Evolutionary conservation across 2,113 vertebrate genomes (phyloP), one percentile per base, ranked within the genome.

Genomic region (Dermatemys mawii): DNA sequence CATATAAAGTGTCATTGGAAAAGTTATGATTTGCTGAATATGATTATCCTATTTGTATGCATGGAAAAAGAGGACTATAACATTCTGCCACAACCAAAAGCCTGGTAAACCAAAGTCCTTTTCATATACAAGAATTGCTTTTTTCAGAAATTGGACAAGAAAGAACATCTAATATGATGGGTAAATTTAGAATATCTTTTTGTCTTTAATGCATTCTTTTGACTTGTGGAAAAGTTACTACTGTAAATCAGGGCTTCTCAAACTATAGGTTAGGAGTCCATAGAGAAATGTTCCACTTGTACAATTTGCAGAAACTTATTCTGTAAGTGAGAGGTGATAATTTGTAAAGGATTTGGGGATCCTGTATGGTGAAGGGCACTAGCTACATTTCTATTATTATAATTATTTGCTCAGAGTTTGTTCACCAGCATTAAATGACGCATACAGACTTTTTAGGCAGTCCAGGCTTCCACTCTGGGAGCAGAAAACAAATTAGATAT

Each of bases 401-500:
- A 93, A 91, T 70, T 93, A 38, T 79, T 92, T n/a, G 29, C 32
- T 63, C 32, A 35, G 16, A 78, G 4, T 73, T 1, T 55, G 54
- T 55, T 12, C 29, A 80, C 32, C 14, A 87, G 9, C 27, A 60
- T 89, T 80, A 97, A 92, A 53, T 2, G 70, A 73, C 75, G 76
- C 92, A 57, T 94, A 94, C 82, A 96, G 44, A 82, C 1, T 29
- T n/a, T 84, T 57, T 79, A 93, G 6, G 5, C 8, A 12, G 1
- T 55, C 0, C 2, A 1, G 53, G 35, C 51, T 86, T 79, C 90
- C 21, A 55, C 86, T 83, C 49, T 86, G 49, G n/a, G 82, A 19
- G 46, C 81, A 84, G 35, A 92, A 93, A 93, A 78, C 38, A 90
- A 51, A 35, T 81, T 85, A 83, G 60, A 93, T 93, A 90, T 94